Evolutionary conservation across 2,888 invertebrate species (phyloP), one percentile per base, ranked within the genome.

Genomic region (Malacosoma neustria): DNA sequence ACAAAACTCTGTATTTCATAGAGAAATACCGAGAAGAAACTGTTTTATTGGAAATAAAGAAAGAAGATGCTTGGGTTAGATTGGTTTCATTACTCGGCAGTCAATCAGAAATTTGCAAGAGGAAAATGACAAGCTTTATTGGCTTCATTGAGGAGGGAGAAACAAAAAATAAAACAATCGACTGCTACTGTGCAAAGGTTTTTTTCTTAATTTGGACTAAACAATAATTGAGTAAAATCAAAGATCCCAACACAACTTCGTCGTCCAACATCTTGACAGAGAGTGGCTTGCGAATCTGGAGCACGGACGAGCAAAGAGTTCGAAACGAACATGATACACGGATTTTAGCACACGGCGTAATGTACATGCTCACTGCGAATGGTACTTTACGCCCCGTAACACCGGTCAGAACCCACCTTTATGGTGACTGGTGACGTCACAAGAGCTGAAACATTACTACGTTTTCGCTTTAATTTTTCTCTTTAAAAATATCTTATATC

Each of bases 11-110:
- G 43, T 46, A 38, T 44, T 49, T 48, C 35, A 45, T 46, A 37
- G 45, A 48, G 42, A 48, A 51, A 48, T 48, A 46, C 39, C 44
- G 39, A 46, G 44, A 49, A 41, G 46, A 47, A 14, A 13, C 12
- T 43, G 33, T 46, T 41, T 49, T 51, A 40, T 52, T 47, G 46
- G 40, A 46, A 49, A 12, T 45, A 15, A 46, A 45, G 42, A 51
- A 51, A 49, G 43, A 51, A 46, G 48, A 46, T 46, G 45, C 45
- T 46, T 51, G 47, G 46, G 22, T 34, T 43, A 44, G 40, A 46
- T 46, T 51, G 40, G 47, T 35, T 54, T 22, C 22, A 22, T 22
- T 22, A 22, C 22, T 29, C 33, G 35, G 33, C 30, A 29, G 32
- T 35, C 35, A 39, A 14, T 30, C 36, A 34, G 34, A 30, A 36